Base-by-base conservation (phyloP, 2,888 invertebrate genomes). In the Nomada goodeniana region DNA sequence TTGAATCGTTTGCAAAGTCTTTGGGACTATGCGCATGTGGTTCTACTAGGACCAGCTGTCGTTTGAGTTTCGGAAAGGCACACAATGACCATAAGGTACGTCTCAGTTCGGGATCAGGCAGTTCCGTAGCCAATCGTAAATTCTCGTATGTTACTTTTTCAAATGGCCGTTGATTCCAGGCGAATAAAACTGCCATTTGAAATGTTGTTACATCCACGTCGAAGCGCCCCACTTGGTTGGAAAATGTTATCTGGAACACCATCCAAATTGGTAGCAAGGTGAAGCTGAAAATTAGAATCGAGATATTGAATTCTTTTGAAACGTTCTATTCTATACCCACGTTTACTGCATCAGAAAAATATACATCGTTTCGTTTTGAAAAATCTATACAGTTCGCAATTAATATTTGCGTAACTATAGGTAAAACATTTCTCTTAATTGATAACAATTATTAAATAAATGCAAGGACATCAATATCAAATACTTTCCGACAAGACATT, bases 121-220 rank as follows among this genome's bases (percentile, higher is more conserved):
- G 95, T 94, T 99, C 99, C 1, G 99, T 99, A 4, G 99, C 99
- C 87, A 99, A 95, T 90, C 98, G 96, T 79, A 99, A 95, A 94
- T 99, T 99, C 94, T 99, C 99, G 92, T 99, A 98, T n/a, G 98
- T 97, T 83, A 99, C 97, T 94, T 96, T 97, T 91, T 99, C 99
- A 89, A 96, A 95, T 1, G 98, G 98, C 86, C 99, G 95, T 93
- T 99, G 98, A 95, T 99, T 99, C 99, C 99, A 99, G 20, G 99
- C 98, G 95, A 99, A 99, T 60, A 99, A 95, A 20, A 99, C 99
- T 55, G 99, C 99, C 99, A 99, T 99, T 96, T 99, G 99, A 94
- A 99, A 99, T 42, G 99, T 99, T 18, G 99, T 99, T 9, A 99
- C 99, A 93, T 99, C 99, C 90, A 99, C 95, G 94, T 99, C 99